Base-by-base conservation (phyloP, 1,140 invertebrate genomes). In the Hermatobates lingyangjiaoensis region DNA sequence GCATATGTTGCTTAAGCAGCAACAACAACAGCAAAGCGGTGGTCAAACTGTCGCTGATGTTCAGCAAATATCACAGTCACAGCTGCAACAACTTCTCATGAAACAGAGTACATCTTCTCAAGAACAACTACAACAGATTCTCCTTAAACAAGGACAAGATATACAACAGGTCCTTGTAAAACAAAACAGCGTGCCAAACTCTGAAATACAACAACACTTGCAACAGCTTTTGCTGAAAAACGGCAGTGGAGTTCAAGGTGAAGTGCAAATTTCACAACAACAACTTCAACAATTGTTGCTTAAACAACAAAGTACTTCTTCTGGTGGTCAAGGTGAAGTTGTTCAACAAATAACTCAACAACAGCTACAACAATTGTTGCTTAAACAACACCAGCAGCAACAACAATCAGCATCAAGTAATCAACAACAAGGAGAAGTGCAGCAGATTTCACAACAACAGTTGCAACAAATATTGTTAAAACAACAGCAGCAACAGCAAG, bases 351-450 rank as follows among this genome's bases (percentile, higher is more conserved):
- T 18, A 5, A 12, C 39, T 12, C 5, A 50, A 24, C 55, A 57
- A 45, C 59, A 60, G 38, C 48, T 60, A 12, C 58, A 60, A 45
- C 56, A 59, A 21, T 51, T 59, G 48, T 45, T 60, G 14, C 38
- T 60, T 20, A 21, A 58, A 15, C 57, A 59, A 28, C 55, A 59
- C 44, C 58, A 60, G 42, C 57, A 58, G 48, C n/a, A n/a, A n/a
- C n/a, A n/a, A n/a, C n/a, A n/a, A n/a, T n/a, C n/a, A n/a, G n/a
- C n/a, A n/a, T n/a, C n/a, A n/a, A n/a, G n/a, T n/a, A n/a, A n/a
- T n/a, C n/a, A n/a, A n/a, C n/a, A n/a, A n/a, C n/a, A n/a, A n/a
- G n/a, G n/a, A n/a, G n/a, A n/a, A n/a, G n/a, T 12, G 39, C 39
- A 42, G 39, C 28, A 34, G 15, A 34, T 34, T 15, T 34, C 28